Evolutionary conservation across 2,797 vertebrate genomes (phyloP), one percentile per base, ranked within the genome.

Genomic region (Chelidonichthys spinosus): DNA sequence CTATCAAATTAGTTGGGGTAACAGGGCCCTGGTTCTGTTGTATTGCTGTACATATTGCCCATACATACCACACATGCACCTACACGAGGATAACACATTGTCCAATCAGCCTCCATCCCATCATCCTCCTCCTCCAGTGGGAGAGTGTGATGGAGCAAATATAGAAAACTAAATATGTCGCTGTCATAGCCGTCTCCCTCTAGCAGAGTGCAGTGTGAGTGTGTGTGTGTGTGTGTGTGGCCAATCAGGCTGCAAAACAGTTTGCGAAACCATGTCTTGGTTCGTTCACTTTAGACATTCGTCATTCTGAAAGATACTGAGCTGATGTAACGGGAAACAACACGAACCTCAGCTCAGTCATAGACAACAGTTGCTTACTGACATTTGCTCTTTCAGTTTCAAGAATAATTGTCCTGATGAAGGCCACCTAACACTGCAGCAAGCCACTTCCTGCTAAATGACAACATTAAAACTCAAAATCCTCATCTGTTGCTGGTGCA

Each of bases 111-210:
- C 59, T 74, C 47, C 5, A 2, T 39, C 65, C n/a, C 61, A 42
- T 69, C 76, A 69, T 33, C 56, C 18, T 52, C 68, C 64, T 56
- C 72, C 58, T 72, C 65, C 71, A 61, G 59, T 35, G 50, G 69
- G 53, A 55, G 61, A 64, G 55, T 74, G 47, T 67, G 70, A 87
- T 33, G 53, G 32, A 33, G 66, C 71, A 67, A 66, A 83, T 76
- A 85, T 80, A 79, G 78, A 47, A 77, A 76, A 63, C 71, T 78
- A 81, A 85, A 69, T 82, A 69, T 78, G 64, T 33, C 59, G 44
- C 79, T 81, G 85, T 86, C 84, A 80, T 3, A 46, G 50, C 69
- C 9, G 32, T 73, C 67, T 65, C 42, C 61, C 65, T 81, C 42
- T 39, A 71, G 61, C 54, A 69, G 52, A 53, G 50, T 4, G 42